Evolutionary conservation across 2,888 invertebrate species (phyloP).

Genomic region (Phyllotreta striolata): DNA sequence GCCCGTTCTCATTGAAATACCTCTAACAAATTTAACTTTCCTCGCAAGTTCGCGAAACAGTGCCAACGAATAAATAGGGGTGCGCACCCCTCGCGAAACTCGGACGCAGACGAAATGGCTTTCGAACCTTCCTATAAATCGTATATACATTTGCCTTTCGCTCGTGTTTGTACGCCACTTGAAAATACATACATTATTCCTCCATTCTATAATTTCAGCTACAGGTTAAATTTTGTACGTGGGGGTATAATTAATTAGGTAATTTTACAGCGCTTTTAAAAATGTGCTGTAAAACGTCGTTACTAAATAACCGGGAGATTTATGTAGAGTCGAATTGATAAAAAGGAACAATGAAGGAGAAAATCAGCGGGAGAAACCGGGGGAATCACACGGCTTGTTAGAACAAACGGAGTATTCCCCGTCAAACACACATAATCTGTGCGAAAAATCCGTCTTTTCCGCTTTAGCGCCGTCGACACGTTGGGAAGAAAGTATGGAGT

Average conservation of each 20-base stretch:
- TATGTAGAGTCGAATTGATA: too few species aligned
- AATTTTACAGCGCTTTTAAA: too few species aligned
- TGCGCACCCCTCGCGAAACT: slow-evolving; percentile 31
- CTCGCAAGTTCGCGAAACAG: slow-evolving; percentile 28
- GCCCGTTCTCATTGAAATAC: slow-evolving; percentile 24
- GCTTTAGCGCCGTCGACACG: slow-evolving; percentile 52
- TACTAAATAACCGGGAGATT: too few species aligned
- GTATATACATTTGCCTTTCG: slow-evolving; percentile 16
- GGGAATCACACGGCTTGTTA: slow-evolving; percentile 38
- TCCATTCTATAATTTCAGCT: too few species aligned
- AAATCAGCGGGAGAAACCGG: too few species aligned
- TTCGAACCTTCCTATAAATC: slow-evolving; percentile 29
- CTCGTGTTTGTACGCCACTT: too few species aligned
- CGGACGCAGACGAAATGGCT: slow-evolving; percentile 27
- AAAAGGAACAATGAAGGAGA: too few species aligned
- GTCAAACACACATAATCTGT: slow-evolving; percentile 50
- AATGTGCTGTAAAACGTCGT: too few species aligned
- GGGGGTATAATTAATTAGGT: too few species aligned
- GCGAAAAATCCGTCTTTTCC: slow-evolving; percentile 54
- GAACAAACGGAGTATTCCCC: slow-evolving; percentile 45
- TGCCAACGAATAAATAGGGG: slow-evolving; percentile 26
- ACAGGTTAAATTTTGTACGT: too few species aligned
- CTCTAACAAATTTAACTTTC: slow-evolving; percentile 33
- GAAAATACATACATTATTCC: too few species aligned
- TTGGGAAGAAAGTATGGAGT: slow-evolving; percentile 53